These are phyloP conservation scores for Semnornis frantzii DNA, from an alignment of 2,113 vertebrate genomes.

Conservation along the genomic window DNA sequence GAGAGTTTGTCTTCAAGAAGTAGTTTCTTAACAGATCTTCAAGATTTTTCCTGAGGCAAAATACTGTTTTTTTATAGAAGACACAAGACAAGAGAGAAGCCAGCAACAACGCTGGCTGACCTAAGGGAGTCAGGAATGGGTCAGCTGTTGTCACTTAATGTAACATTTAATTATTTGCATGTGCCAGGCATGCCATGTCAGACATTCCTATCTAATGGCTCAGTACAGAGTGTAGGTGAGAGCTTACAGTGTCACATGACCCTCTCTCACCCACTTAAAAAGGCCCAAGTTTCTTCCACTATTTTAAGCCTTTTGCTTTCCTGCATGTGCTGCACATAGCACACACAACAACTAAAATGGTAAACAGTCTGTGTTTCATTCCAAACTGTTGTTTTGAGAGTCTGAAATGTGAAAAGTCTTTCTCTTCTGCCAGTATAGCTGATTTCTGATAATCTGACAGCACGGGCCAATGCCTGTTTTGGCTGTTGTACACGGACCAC, in stretches of 20 bases:
- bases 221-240: background rate
- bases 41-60: background rate
- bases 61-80: background rate
- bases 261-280: background rate
- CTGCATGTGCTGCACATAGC: background rate
- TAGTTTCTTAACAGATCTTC: background rate
- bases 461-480: background rate
- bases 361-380: background rate
- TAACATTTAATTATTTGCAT: background rate
- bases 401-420: background rate
- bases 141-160: background rate
- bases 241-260: background rate
- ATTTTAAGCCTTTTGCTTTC: background rate
- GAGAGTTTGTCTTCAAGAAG: no score
- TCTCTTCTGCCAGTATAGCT: background rate
- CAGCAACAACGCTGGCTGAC: background rate
- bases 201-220: background rate
- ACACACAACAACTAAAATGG: background rate
- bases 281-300: background rate
- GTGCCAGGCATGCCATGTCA: background rate
- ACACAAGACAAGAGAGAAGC: background rate
- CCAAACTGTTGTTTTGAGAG: background rate
- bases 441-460: background rate
- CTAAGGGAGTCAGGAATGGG: background rate
- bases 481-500: accelerated